These are phyloP conservation scores for Peromyscus polionotus DNA, from an alignment of 2,113 vertebrate species.

Conservation along the genomic window DNA sequence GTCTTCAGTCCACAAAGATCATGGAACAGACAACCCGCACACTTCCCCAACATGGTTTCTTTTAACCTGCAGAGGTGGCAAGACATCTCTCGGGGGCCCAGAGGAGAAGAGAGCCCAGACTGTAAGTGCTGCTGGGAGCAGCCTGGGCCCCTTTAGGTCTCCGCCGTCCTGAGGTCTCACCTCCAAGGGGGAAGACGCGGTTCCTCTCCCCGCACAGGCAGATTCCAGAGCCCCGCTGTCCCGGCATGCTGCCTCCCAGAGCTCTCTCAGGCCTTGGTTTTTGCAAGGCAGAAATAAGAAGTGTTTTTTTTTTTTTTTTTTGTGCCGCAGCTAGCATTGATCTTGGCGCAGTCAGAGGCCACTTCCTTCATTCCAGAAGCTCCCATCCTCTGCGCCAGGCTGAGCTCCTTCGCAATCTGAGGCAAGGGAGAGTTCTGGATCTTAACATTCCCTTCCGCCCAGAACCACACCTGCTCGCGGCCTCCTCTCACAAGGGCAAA, in stretches of 20 bases:
- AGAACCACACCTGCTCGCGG: slow-evolving; percentile 71
- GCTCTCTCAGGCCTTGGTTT: slow-evolving; percentile 84
- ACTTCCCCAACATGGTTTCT: not conserved
- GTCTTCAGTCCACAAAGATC: not conserved
- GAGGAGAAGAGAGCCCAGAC: not conserved
- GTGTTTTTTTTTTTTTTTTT: slow-evolving; percentile 66
- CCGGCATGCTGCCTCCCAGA: slow-evolving; percentile 39
- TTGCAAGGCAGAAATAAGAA: slow-evolving; percentile 87
- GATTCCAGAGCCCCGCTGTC: not conserved
- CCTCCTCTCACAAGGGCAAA: not conserved
- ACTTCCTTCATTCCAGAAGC: slow-evolving; percentile 90
- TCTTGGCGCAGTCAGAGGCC: slow-evolving; percentile 86
- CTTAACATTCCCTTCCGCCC: slow-evolving; percentile 79
- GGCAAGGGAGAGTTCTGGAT: slow-evolving; percentile 75
- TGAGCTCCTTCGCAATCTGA: slow-evolving; percentile 68
- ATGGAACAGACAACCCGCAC: not conserved
- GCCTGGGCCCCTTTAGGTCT: not conserved
- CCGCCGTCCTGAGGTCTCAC: not conserved
- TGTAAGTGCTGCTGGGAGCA: not conserved
- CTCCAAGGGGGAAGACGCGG: not conserved
- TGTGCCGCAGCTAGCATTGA: slow-evolving; percentile 88
- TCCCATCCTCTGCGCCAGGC: slow-evolving; percentile 81
- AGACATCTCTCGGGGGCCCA: not conserved
- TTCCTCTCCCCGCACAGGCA: not conserved
- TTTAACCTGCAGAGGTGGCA: not conserved